Conservation (phyloP, 2,888 invertebrate species). For the Oxycera nigricornis region DNA sequence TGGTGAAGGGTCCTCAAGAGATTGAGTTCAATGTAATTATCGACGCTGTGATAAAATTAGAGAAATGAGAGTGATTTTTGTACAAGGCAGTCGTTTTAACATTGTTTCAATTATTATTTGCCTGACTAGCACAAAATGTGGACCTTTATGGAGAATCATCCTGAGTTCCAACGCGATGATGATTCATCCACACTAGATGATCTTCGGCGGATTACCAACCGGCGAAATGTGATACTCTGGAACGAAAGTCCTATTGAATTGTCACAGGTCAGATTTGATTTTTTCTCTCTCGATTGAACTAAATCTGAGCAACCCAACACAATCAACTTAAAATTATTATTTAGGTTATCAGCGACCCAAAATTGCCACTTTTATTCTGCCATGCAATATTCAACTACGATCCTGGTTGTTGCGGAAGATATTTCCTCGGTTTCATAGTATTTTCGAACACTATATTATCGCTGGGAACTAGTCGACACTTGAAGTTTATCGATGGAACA, state of each 20-base stretch:
- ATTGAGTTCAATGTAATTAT: no score
- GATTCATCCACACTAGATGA: conserved; percentile 66
- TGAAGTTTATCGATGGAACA: conserved; percentile 62
- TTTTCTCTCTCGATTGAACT: not conserved
- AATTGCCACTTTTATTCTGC: conserved; percentile 62
- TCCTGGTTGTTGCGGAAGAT: conserved; percentile 71
- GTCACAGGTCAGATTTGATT: no score
- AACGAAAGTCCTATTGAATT: conserved; percentile 66
- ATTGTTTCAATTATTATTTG: conserved; percentile 52
- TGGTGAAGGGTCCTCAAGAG: no score
- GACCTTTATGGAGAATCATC: conserved; percentile 67
- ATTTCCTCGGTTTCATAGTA: conserved; percentile 71
- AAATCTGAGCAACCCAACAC: not conserved
- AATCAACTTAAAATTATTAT: not conserved
- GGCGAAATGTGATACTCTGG: conserved; percentile 70
- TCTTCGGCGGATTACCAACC: conserved; percentile 65
- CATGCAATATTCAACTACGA: conserved; percentile 69
- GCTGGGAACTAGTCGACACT: conserved; percentile 71
- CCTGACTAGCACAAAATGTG: conserved; percentile 68
- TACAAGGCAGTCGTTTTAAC: no score
- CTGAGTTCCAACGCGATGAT: conserved; percentile 65
- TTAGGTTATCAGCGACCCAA: conserved; percentile 60
- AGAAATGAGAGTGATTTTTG: no score
- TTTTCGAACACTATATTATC: conserved; percentile 71
- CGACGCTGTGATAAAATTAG: no score